Evolutionary conservation across 2,888 invertebrate genomes (phyloP), one percentile per base, ranked within the genome.

Genomic region (Dolichopus griseipennis): DNA sequence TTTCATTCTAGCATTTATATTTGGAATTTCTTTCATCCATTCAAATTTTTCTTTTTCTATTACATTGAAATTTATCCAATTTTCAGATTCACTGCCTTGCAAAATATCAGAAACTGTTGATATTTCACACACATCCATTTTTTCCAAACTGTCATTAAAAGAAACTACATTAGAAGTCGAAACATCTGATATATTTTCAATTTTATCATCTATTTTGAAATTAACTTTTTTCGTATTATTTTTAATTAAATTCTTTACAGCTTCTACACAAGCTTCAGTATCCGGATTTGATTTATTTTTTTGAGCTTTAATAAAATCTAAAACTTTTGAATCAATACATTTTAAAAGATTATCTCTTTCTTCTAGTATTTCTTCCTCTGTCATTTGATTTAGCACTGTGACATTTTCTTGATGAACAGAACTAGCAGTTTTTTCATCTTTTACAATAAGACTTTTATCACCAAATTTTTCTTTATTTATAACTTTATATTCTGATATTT

Each of bases 41-140:
- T 90, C 88, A 21, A 96, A 79, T 79, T 97, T 97, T 72, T 92
- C 91, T 71, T 86, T 85, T 81, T 97, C 97, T 64, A 95, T 78
- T n/a, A 87, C 84, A 78, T 93, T 87, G 86, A 96, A 96, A 78
- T 95, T 87, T 1, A 94, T 78, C 92, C 93, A 95, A 65, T 88
- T 86, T 70, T 87, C 85, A 0, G 88, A 79, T 71, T 86, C 83
- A 27, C 88, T 85, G 72, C 85, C 83, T 20, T 84, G 83, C 7
- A 89, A 74, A 41, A 89, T 78, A 75, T 87, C 85, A 74, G 84
- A 82, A n/a, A 86, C 85, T 6, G 37, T 41, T 37, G 68, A 33
- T 7, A 43, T 6, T 20, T 66, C 43, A 61, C 63, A 52, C 1
- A 34, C 61, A 62, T 20, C 37, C 37, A 37, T 37, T 37, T 37